These are phyloP conservation scores for Fragum sueziense DNA, from an alignment of 2,888 invertebrate species.

Conservation along the genomic window DNA sequence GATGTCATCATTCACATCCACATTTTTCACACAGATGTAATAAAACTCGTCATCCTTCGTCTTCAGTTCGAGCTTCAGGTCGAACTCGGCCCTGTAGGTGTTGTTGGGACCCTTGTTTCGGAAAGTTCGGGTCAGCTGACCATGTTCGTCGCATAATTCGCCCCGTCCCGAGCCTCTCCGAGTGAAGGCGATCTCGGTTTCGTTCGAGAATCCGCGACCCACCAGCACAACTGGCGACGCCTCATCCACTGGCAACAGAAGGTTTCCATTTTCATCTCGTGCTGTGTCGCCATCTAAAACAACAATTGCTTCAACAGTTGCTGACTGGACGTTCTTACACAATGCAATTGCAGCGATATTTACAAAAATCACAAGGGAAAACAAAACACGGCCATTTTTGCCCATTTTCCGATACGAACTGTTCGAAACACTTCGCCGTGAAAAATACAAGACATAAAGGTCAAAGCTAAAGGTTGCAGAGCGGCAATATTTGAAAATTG, in stretches of 20 bases:
- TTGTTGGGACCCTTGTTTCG: conserved; percentile 15
- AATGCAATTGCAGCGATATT: not conserved
- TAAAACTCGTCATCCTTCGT: conserved; percentile 57
- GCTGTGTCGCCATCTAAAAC: conserved; percentile 34
- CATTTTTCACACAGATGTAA: conserved; percentile 63
- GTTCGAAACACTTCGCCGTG: not conserved
- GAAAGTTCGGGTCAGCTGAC: conserved; percentile 31
- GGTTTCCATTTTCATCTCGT: conserved; percentile 58
- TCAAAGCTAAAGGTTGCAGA: not conserved
- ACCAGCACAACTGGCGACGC: conserved; percentile 62
- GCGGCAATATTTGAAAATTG: no score
- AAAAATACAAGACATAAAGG: conserved; percentile 5
- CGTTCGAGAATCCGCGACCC: conserved; percentile 64
- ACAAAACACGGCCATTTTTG: conserved; percentile 29
- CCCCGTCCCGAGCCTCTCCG: conserved; percentile 43
- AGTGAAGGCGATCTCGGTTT: conserved; percentile 70
- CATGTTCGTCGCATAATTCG: conserved; percentile 52
- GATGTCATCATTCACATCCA: conserved; percentile 40
- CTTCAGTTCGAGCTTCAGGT: conserved; percentile 23
- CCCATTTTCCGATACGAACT: conserved; percentile 34
- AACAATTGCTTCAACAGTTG: conserved; percentile 61
- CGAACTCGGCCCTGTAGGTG: conserved; percentile 7
- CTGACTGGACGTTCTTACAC: conserved; percentile 27
- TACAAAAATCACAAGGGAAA: conserved; percentile 21
- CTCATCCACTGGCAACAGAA: conserved; percentile 52